Evolutionary conservation across 2,888 invertebrate species (phyloP).

Genomic region (Cremastobaeus sp.): DNA sequence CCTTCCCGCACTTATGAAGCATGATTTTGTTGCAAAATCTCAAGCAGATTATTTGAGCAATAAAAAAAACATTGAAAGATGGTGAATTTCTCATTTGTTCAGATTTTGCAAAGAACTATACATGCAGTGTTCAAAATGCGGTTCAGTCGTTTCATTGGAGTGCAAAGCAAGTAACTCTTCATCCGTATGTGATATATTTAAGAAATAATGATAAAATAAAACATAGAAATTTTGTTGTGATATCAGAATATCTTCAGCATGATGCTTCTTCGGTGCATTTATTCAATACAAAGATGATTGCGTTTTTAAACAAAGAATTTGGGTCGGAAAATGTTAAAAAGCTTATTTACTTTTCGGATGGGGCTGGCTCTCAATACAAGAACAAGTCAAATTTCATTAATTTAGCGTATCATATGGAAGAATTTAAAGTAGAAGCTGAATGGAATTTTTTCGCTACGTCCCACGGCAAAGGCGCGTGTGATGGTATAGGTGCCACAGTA

Average conservation of each 20-base stretch:
- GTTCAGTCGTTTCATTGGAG: slow-evolving; percentile 27
- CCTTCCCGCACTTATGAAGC: slow-evolving; percentile 2
- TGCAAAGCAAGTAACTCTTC: slow-evolving; percentile 16
- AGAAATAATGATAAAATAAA: not conserved
- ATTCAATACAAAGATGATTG: not conserved
- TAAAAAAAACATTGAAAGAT: slow-evolving; percentile 4
- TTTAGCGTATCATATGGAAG: slow-evolving; percentile 1
- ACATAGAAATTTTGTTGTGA: slow-evolving; percentile 14
- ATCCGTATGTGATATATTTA: slow-evolving; percentile 23
- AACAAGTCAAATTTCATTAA: slow-evolving; percentile 22
- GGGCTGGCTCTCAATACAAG: not conserved
- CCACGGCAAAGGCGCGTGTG: not conserved
- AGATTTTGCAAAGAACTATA: slow-evolving; percentile 31
- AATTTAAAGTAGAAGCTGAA: not conserved
- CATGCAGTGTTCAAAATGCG: slow-evolving; percentile 21
- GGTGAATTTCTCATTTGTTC: slow-evolving; percentile 14
- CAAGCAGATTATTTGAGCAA: slow-evolving; percentile 7
- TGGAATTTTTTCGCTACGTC: slow-evolving; percentile 1
- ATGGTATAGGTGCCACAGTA: slow-evolving; percentile 1
- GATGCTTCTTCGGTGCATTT: slow-evolving; percentile 5
- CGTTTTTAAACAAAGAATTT: not conserved
- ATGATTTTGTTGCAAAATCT: slow-evolving; percentile 19
- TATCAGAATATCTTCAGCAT: slow-evolving; percentile 20
- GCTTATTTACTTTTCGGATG: not conserved
- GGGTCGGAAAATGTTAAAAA: not conserved